Conservation (phyloP, 2,797 vertebrate species). For the Diglossa cyanea region DNA sequence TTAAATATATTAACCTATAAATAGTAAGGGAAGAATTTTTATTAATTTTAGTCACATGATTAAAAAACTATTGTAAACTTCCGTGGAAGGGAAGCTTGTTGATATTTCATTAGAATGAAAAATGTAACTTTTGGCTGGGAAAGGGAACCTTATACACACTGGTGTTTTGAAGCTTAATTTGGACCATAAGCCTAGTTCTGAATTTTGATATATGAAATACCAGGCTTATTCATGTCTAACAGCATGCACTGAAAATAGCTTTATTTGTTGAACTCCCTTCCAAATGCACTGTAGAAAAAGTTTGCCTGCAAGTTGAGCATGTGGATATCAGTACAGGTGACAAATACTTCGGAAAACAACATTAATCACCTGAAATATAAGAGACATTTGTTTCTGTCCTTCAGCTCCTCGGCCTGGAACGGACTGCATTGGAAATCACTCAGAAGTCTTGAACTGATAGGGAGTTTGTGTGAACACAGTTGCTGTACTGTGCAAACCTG, state of each 20-base stretch:
- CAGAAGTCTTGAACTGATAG: slow-evolving; percentile 17
- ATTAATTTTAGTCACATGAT: background rate
- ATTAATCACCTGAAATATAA: slow-evolving; percentile 66
- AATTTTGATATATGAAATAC: background rate
- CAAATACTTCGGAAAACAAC: slow-evolving; percentile 30
- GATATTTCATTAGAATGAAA: background rate
- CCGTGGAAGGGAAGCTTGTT: background rate
- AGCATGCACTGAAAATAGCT: background rate
- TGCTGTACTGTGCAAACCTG: background rate
- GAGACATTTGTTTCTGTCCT: slow-evolving; percentile 53
- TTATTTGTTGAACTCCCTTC: slow-evolving; percentile 9
- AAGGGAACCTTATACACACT: background rate
- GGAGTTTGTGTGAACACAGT: background rate
- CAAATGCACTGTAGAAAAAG: background rate
- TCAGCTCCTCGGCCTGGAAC: slow-evolving; percentile 57
- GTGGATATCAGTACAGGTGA: slow-evolving; percentile 41
- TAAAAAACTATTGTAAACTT: background rate
- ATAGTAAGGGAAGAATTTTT: background rate
- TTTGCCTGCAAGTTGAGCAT: slow-evolving; percentile 25
- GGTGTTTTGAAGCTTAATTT: background rate
- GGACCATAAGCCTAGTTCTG: background rate
- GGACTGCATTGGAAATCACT: slow-evolving; percentile 46
- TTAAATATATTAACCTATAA: background rate
- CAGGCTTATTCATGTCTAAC: background rate
- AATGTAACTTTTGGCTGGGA: background rate